A percentile compares a stretch with the other conserved stretches of the same genome.
Conservation (phyloP, 2,888 invertebrate species). For the Erebia aethiops region DNA sequence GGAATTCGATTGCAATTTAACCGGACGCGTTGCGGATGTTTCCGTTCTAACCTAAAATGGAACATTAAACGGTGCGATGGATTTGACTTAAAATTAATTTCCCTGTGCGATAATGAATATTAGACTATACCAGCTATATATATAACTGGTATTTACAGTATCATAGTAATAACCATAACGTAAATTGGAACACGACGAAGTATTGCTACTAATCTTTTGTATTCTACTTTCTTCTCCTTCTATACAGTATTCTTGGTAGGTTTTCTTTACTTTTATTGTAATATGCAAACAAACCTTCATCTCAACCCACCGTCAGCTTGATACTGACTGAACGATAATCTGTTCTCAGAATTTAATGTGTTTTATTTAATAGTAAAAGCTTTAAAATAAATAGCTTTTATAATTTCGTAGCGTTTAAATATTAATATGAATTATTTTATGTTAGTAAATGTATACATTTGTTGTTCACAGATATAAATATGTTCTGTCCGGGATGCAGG, state of each 20-base stretch:
- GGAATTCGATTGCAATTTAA: slow-evolving; percentile 44
- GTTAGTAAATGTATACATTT: slow-evolving; percentile 1
- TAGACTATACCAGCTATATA: too few relatives aligned
- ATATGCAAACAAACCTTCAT: too few relatives aligned
- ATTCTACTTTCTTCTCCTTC: too few relatives aligned
- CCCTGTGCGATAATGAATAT: neutral
- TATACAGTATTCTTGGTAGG: too few relatives aligned
- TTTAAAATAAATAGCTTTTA: slow-evolving; percentile 30
- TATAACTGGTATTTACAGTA: too few relatives aligned
- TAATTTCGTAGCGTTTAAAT: slow-evolving; percentile 5
- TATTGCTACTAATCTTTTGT: too few relatives aligned
- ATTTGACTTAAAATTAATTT: slow-evolving; percentile 8
- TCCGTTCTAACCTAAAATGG: slow-evolving; percentile 33
- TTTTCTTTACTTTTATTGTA: too few relatives aligned
- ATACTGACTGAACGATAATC: too few relatives aligned
- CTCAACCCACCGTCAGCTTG: too few relatives aligned
- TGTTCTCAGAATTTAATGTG: slow-evolving; percentile 10
- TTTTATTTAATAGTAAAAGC: slow-evolving; percentile 37
- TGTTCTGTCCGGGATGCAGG: too few relatives aligned
- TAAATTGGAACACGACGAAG: too few relatives aligned
- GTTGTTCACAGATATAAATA: neutral
- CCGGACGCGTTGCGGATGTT: slow-evolving; percentile 42
- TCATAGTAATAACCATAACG: too few relatives aligned
- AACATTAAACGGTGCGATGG: slow-evolving; percentile 26
- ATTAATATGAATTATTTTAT: neutral